A percentile compares a stretch with the other conserved stretches of the same genome.
Conservation (phyloP, 2,888 invertebrate species). For the Clivina fossor region DNA sequence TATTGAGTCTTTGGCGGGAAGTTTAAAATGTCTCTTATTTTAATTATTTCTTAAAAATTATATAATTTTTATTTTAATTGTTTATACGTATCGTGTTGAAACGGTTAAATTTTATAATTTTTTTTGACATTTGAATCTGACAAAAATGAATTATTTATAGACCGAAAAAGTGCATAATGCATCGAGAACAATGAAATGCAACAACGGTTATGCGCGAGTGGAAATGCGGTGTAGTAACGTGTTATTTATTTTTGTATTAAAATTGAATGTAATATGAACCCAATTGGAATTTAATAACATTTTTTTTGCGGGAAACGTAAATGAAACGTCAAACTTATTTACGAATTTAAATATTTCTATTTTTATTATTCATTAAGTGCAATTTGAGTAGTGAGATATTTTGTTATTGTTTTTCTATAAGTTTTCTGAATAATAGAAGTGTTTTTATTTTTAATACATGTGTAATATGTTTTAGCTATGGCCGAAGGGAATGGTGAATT, state of each 20-base stretch:
- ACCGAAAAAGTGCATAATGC: slow-evolving; percentile 24
- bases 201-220: slow-evolving; percentile 8
- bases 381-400: background rate
- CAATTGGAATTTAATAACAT: background rate
- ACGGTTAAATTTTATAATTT: background rate
- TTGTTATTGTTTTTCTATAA: background rate
- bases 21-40: slow-evolving; percentile 16
- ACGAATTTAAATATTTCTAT: slow-evolving; percentile 1
- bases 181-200: slow-evolving; percentile 30
- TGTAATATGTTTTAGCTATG: slow-evolving; percentile 63
- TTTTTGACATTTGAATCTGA: no score
- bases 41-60: background rate
- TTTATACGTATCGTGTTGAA: background rate
- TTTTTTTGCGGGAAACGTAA: slow-evolving; percentile 17
- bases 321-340: slow-evolving; percentile 3
- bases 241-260: background rate
- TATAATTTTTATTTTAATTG: background rate
- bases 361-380: background rate
- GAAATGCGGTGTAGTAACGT: slow-evolving; percentile 10
- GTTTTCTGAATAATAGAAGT: background rate
- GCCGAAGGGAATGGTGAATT: slow-evolving; percentile 86
- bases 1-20: slow-evolving; percentile 28
- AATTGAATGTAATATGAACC: background rate
- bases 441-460: background rate
- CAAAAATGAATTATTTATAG: no score